A percentile compares a stretch with the other conserved stretches of the same genome.
Evolutionary conservation across 2,113 vertebrate species (phyloP).

Genomic region (Phalacrocorax aristotelis): DNA sequence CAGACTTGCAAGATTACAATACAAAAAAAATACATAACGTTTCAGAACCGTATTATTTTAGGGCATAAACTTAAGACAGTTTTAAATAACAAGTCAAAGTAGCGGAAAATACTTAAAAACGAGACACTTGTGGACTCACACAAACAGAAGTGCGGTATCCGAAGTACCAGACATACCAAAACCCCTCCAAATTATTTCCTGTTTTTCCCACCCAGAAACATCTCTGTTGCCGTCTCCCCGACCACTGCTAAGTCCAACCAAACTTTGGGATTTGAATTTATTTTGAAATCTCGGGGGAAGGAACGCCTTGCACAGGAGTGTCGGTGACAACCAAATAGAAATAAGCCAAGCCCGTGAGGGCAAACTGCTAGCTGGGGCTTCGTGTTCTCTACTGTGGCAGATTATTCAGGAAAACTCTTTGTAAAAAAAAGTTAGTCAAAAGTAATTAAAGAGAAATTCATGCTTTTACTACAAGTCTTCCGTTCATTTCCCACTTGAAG

Average conservation of each 20-base stretch:
- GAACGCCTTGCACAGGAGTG: conserved; percentile 23
- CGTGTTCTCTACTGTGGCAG: not conserved
- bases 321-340: not conserved
- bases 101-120: not conserved
- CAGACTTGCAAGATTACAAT: not conserved
- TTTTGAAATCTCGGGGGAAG: not conserved
- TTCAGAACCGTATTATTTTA: not conserved
- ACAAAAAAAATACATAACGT: not conserved
- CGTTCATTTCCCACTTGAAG: not conserved
- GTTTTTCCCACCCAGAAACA: not conserved
- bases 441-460: not conserved
- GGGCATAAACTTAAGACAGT: conserved; percentile 3
- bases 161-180: not conserved
- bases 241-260: not conserved
- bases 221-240: not conserved
- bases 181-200: not conserved
- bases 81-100: conserved; percentile 41
- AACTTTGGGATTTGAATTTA: conserved; percentile 10
- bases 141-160: not conserved
- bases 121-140: not conserved
- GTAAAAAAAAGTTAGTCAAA: not conserved
- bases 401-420: not conserved
- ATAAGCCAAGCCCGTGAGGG: not conserved
- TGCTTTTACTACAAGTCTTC: not conserved
- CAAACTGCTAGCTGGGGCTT: not conserved